These are phyloP conservation scores for Drosophila azteca DNA, from an alignment of 1,140 invertebrate genomes.

Conservation along the genomic window DNA sequence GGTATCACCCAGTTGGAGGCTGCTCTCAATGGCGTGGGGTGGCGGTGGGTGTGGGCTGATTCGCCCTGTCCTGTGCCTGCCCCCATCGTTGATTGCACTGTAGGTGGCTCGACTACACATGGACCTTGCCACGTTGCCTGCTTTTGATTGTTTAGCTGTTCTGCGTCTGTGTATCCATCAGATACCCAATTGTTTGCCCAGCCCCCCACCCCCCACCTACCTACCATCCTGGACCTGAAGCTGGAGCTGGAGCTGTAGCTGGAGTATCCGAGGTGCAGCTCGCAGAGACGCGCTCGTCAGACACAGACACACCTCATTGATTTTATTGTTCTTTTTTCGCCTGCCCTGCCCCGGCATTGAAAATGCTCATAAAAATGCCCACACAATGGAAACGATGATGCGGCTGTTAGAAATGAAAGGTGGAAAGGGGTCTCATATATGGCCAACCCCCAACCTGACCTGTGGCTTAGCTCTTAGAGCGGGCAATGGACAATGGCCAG, in stretches of 20 bases:
- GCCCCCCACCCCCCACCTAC: slow-evolving; percentile 17
- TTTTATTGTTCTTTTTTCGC: slow-evolving; percentile 79
- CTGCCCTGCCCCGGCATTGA: slow-evolving; percentile 44
- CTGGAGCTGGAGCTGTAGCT: not conserved
- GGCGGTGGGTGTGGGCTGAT: not conserved
- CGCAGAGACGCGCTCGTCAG: slow-evolving; percentile 31
- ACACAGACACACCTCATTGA: slow-evolving; percentile 74
- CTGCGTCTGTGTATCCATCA: slow-evolving; percentile 60
- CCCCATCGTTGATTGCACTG: slow-evolving; percentile 65
- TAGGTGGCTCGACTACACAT: slow-evolving; percentile 56
- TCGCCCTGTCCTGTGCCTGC: slow-evolving; percentile 14
- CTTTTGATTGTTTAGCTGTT: slow-evolving; percentile 77
- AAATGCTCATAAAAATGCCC: slow-evolving; percentile 81
- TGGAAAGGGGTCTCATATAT: slow-evolving; percentile 7
- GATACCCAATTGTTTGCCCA: slow-evolving; percentile 69
- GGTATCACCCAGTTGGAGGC: slow-evolving; percentile 25
- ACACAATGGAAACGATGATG: slow-evolving; percentile 80
- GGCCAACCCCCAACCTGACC: slow-evolving; percentile 15
- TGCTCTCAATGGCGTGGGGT: not conserved
- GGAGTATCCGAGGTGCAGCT: slow-evolving; percentile 54
- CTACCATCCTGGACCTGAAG: slow-evolving; percentile 17
- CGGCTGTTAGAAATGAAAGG: slow-evolving; percentile 43
- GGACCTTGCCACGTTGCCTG: slow-evolving; percentile 29
- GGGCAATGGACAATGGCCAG: slow-evolving; percentile 45
- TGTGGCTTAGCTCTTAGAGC: slow-evolving; percentile 31